Evolutionary conservation across 35 echinoderm and acorn worm species (phyloP).

Genomic region (Antedon bifida): DNA sequence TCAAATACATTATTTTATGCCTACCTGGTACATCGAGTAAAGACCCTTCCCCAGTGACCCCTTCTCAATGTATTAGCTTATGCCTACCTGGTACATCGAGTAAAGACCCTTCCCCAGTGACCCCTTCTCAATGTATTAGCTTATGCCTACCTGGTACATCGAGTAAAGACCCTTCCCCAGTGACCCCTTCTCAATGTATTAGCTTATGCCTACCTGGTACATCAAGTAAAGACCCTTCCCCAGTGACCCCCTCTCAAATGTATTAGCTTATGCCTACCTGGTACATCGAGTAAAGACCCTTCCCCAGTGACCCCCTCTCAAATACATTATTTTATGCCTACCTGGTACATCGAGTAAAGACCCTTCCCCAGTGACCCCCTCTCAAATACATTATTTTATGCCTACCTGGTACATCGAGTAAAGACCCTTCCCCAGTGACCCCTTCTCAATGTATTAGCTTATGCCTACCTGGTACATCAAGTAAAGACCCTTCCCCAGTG

Average conservation of each 20-base stretch:
- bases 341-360: slow-evolving; percentile 74
- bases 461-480: no score
- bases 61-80: no score
- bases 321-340: no score
- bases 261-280: no score
- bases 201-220: no score
- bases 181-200: slow-evolving; percentile 81
- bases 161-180: slow-evolving; percentile 81
- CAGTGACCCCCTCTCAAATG: slow-evolving; percentile 83
- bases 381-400: no score
- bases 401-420: slow-evolving; percentile 78
- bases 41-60: slow-evolving; percentile 90
- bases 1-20: no score
- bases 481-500: slow-evolving; percentile 82
- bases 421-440: slow-evolving; percentile 84
- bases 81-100: no score
- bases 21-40: slow-evolving; percentile 71
- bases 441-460: no score
- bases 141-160: no score
- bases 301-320: slow-evolving; percentile 88
- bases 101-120: slow-evolving; percentile 85
- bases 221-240: slow-evolving; percentile 80
- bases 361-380: slow-evolving; percentile 90
- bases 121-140: no score
- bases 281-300: slow-evolving; percentile 75